Conservation (phyloP, 2,113 vertebrate genomes). For the Rhinopomastus cyanomelas region DNA sequence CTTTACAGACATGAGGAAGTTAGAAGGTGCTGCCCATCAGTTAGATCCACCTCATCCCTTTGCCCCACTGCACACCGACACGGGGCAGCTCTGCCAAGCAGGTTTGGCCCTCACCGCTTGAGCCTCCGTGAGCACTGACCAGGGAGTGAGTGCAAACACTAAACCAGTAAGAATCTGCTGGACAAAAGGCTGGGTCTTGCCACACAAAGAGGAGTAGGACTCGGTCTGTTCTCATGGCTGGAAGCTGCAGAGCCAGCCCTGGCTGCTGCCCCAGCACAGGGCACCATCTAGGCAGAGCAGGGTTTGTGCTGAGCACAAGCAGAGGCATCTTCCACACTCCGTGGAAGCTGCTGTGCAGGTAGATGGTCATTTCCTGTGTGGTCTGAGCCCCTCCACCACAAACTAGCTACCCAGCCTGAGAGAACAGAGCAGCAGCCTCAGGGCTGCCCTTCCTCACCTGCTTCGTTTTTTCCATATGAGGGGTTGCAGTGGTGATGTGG, state of each 20-base stretch:
- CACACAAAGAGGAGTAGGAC: not conserved
- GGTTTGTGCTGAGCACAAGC: not conserved
- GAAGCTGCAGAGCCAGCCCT: not conserved
- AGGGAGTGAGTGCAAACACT: not conserved
- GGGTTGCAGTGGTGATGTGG: not conserved
- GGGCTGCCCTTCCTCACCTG: too few relatives aligned
- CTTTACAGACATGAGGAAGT: not conserved
- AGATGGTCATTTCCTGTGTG: not conserved
- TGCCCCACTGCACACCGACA: not conserved
- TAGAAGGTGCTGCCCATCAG: not conserved
- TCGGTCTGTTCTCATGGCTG: not conserved
- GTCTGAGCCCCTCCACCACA: not conserved
- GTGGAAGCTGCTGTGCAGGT: not conserved
- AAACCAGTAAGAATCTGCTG: not conserved
- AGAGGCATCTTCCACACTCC: not conserved
- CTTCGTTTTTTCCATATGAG: fast-evolving
- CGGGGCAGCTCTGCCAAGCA: not conserved
- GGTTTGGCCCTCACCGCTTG: not conserved
- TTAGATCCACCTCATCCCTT: not conserved
- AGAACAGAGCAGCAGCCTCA: not conserved
- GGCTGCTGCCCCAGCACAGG: not conserved
- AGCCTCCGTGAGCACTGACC: not conserved
- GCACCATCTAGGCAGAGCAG: not conserved
- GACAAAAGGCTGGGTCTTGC: not conserved
- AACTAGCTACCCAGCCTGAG: not conserved